Evolutionary conservation across 2,888 invertebrate genomes (phyloP).

Genomic region (Thyatira batis): DNA sequence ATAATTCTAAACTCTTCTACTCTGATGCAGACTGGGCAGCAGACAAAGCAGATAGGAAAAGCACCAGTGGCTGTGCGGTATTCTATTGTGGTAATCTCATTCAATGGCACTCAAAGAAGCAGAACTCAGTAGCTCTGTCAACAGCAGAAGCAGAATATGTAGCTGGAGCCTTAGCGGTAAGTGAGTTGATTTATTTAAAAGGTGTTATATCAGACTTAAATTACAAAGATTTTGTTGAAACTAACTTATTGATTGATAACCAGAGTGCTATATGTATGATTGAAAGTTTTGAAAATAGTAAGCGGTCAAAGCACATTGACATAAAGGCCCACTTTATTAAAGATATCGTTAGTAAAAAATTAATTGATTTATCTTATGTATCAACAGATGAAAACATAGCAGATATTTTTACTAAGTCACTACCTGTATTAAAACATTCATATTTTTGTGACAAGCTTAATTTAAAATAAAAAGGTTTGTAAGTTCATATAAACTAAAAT

Average conservation of each 20-base stretch:
- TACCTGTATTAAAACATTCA: no score
- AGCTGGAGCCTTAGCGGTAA: conserved; percentile 1
- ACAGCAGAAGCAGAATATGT: conserved; percentile 8
- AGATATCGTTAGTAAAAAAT: no score
- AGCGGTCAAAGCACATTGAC: conserved; percentile 2
- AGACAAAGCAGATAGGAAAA: conserved; percentile 5
- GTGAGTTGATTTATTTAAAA: conserved; percentile 1
- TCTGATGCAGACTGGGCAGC: conserved; percentile 9
- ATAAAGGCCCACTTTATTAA: no score
- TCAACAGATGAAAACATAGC: no score
- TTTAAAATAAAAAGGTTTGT: no score
- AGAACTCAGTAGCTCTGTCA: conserved; percentile 3
- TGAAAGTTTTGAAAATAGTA: conserved; percentile 1
- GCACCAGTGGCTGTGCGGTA: background rate
- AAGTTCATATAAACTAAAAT: no score
- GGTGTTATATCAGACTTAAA: background rate
- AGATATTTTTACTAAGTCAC: no score
- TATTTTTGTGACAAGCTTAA: no score
- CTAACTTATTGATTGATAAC: no score
- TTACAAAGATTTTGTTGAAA: no score
- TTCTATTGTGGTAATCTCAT: background rate
- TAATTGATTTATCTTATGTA: no score
- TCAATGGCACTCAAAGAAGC: conserved; percentile 6
- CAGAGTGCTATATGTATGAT: no score
- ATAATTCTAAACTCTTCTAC: background rate